Evolutionary conservation across 2,113 vertebrate genomes (phyloP), one percentile per base, ranked within the genome.

Genomic region (Caranx melampygus): DNA sequence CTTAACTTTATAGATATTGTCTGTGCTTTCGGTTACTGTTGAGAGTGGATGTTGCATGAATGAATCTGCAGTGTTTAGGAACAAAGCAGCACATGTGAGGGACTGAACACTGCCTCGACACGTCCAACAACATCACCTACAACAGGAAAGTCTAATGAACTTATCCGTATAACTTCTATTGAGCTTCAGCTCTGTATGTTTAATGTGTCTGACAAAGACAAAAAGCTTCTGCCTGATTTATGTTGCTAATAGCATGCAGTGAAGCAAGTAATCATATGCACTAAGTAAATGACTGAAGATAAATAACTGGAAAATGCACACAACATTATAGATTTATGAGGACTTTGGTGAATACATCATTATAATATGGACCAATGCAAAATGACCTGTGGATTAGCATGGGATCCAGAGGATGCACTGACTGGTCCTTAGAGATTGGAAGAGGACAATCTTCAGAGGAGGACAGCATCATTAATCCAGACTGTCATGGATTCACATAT

Each of bases 281-380:
- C 37, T 15, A 44, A 70, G 45, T 58, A 45, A 65, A 64, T 51
- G 21, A 71, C 44, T 26, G 44, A 55, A 5, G 11, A 10, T n/a
- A 55, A 55, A 72, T 49, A 44, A 57, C 37, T 47, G 72, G 37
- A 75, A 81, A 61, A 57, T 63, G 34, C 52, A 15, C 52, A 15
- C 18, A 71, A 10, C 34, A 31, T 65, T 49, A 65, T 3, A 5
- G 65, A 42, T 60, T 61, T 11, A 54, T 63, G 37, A 67, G 62
- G 21, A 21, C n/a, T 21, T 9, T 0, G 3, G 4, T 13, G 5
- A 51, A 64, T 11, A 40, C 1, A 21, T 34, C 14, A 52, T 64
- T 52, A 45, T 21, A 64, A 21, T 26, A 51, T 20, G 20, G 54
- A 70, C 12, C 21, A 37, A 15, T 16, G 18, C 58, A 26, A 33